Evolutionary conservation across 2,888 invertebrate species (phyloP), one percentile per base, ranked within the genome.

Genomic region (Hirtodrosophila trivittata): DNA sequence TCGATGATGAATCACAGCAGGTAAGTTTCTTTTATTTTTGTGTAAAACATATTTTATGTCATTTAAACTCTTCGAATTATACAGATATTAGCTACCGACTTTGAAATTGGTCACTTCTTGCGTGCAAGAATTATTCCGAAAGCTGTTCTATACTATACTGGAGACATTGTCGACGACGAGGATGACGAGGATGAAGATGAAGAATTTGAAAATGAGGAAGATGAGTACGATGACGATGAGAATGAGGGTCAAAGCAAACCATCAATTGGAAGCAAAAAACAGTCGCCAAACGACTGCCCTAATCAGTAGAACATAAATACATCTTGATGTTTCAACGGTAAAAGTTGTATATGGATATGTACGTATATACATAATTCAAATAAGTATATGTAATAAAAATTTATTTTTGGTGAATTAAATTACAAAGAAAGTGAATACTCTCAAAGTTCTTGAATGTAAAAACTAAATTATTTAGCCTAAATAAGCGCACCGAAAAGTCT

Each of bases 31-130:
- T 8, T 35, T 32, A 18, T n/a, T 6, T 10, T 10, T 13, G 1
- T 3, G 10, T n/a, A 25, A 13, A n/a, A n/a, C 3, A 18, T 8
- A 2, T 28, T 35, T 30, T 32, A 10, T 10, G 35, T 52, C 37
- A 0, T 28, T 30, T 30, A 25, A 25, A 25, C 25, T n/a, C n/a
- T n/a, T n/a, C n/a, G n/a, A n/a, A 25, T 25, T 25, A 6, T 12
- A 2, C 12, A 89, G 77, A 92, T 98, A 75, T 92, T 99, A 73
- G 96, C 97, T 7, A 95, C 96, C 51, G 99, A 99, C 92, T 99
- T 98, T 91, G 99, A 99, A 93, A 96, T 99, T 90, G 99, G 99
- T 1, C 99, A 99, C 92, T 97, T 98, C 91, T 95, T 99, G 89
- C 95, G 98, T 81, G 98, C 99, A 91, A 94, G 98, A 74, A 95